phyloP scores from a whole-genome alignment of 1,140 invertebrate species.

The Heliconius himera region DNA sequence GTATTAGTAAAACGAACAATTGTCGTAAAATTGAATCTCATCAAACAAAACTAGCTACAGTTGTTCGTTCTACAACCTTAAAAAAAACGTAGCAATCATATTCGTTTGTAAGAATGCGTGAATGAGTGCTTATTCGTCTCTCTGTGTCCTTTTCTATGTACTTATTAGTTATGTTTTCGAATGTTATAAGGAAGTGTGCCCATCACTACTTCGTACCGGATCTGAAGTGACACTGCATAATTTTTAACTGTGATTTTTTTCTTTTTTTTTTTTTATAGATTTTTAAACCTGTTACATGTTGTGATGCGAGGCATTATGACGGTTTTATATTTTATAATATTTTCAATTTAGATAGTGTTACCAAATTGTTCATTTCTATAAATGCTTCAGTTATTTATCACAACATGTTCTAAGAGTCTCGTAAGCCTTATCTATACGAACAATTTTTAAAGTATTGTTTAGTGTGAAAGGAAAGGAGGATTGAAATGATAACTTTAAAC shows the following conservation, averaged over 20 bases:
- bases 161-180: constrained; percentile 75
- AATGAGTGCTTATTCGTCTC: constrained; percentile 74
- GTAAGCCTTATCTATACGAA: constrained; percentile 46
- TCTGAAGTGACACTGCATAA: constrained; percentile 80
- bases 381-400: constrained; percentile 61
- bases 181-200: constrained; percentile 68
- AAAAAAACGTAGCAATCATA: constrained; percentile 55
- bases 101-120: constrained; percentile 70
- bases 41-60: constrained; percentile 11
- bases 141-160: constrained; percentile 79
- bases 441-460: constrained; percentile 65
- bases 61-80: constrained; percentile 35
- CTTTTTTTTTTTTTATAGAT: constrained; percentile 69
- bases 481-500: constrained; percentile 27
- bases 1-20: constrained; percentile 25
- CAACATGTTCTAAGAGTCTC: constrained; percentile 69
- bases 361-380: constrained; percentile 54
- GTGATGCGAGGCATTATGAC: constrained; percentile 65
- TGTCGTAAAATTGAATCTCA: constrained; percentile 35
- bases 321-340: constrained; percentile 42
- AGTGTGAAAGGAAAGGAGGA: constrained; percentile 70
- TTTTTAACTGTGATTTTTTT: constrained; percentile 81
- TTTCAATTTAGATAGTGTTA: constrained; percentile 50
- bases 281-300: constrained; percentile 78
- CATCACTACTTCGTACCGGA: constrained; percentile 72